Evolutionary conservation across 2,888 invertebrate species (phyloP).

Genomic region (Dryadula phaetusa): DNA sequence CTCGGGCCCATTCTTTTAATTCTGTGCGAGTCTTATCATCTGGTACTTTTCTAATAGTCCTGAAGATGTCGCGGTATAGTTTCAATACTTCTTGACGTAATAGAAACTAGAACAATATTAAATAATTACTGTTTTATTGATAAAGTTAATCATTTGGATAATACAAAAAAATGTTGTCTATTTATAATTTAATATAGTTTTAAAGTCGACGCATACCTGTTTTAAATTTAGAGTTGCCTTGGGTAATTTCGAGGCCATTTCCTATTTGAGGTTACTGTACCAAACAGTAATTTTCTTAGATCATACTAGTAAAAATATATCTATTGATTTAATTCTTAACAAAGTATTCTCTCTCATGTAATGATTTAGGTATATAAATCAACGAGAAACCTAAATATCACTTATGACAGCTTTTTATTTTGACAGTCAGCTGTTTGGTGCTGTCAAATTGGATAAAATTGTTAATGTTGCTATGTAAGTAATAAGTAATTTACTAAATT

Average conservation of each 20-base stretch:
- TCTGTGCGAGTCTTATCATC: slow-evolving; percentile 86
- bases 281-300: neutral
- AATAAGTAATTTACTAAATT: no score
- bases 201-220: slow-evolving; percentile 72
- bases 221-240: slow-evolving; percentile 83
- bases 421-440: slow-evolving; percentile 19
- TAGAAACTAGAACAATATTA: slow-evolving; percentile 87
- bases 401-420: slow-evolving; percentile 8
- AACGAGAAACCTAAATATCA: neutral
- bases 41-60: slow-evolving; percentile 86
- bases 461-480: neutral
- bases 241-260: slow-evolving; percentile 72
- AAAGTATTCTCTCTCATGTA: no score
- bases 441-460: neutral
- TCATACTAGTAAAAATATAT: no score
- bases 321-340: no score
- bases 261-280: slow-evolving; percentile 28
- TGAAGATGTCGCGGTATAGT: slow-evolving; percentile 89
- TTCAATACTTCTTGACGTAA: slow-evolving; percentile 90
- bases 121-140: neutral
- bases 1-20: slow-evolving; percentile 88
- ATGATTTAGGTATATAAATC: no score
- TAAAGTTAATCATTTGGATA: no score
- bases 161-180: neutral
- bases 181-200: neutral